Evolutionary conservation across 2,797 vertebrate genomes (phyloP), one percentile per base, ranked within the genome.

Genomic region (Melanotaenia nigrans): DNA sequence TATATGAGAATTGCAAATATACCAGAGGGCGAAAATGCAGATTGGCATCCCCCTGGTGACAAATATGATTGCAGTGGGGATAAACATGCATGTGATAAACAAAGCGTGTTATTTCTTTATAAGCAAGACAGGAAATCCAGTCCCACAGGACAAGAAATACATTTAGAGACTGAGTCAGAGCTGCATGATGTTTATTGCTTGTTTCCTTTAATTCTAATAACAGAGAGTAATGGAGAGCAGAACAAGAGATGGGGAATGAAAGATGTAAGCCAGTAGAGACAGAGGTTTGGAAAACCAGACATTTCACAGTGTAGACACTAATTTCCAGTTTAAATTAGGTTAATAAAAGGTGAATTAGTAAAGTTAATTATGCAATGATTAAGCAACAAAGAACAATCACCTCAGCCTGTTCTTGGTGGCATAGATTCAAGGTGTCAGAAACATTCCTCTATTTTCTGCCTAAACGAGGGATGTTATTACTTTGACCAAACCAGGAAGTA

Each of bases 191-290:
- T 61, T 62, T 56, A 28, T 22, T 71, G 36, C 54, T 24, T 36
- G 24, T 61, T 78, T 73, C 53, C 58, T 75, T 60, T 32, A 12
- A 57, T 47, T 2, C 55, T 54, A 58, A 76, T 54, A 33, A 38
- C 13, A n/a, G 28, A 1, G 22, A 53, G 54, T 30, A 7, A 16
- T 16, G 33, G 20, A 3, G 5, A 30, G 10, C 18, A 53, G 20
- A 18, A 35, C 1, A 40, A 20, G 33, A 49, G 40, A 28, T 4
- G 16, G 51, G 38, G 5, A 10, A 35, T 18, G 28, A 63, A 35
- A 45, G 8, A 63, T 24, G 42, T 55, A 16, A 35, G 16, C 24
- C 32, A 20, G 13, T 13, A 59, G 24, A 66, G 12, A 42, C 4
- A 13, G 18, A 55, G 49, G 22, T 20, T 7, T 20, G 20, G 45